phyloP scores from a whole-genome alignment of 2,888 invertebrate species.

The Lycaena phlaeas region DNA sequence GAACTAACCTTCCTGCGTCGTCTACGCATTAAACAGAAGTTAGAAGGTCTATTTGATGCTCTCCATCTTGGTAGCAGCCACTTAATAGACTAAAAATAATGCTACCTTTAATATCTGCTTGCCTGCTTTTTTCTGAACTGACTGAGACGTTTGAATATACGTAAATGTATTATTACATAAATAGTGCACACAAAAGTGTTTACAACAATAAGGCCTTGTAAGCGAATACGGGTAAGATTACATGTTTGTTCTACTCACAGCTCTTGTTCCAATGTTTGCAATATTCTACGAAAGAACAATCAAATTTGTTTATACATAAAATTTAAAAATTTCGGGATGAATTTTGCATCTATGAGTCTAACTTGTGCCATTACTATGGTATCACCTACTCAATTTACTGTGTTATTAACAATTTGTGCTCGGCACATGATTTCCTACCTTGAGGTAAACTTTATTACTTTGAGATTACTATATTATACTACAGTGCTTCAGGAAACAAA shows the following conservation, averaged over 20 bases:
- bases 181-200: constrained; percentile 15
- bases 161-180: not conserved
- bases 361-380: not conserved
- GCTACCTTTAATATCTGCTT: constrained; percentile 17
- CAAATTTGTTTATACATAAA: constrained; percentile 24
- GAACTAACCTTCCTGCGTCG: constrained; percentile 54
- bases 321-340: not conserved
- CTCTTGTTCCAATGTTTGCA: constrained; percentile 53
- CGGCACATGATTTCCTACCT: not conserved
- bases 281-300: constrained; percentile 55
- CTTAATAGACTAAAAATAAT: constrained; percentile 65
- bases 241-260: constrained; percentile 53
- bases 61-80: constrained; percentile 70
- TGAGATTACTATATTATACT: not conserved
- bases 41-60: constrained; percentile 63
- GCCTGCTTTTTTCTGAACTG: constrained; percentile 11
- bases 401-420: not conserved
- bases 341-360: not conserved
- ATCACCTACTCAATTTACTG: not conserved
- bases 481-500: not conserved
- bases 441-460: not conserved
- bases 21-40: constrained; percentile 47
- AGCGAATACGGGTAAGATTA: constrained; percentile 7
- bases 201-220: constrained; percentile 15
- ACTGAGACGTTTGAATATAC: constrained; percentile 1